Evolutionary conservation across 2,797 vertebrate genomes (phyloP).

Genomic region (Stomatorhinus walkeri): DNA sequence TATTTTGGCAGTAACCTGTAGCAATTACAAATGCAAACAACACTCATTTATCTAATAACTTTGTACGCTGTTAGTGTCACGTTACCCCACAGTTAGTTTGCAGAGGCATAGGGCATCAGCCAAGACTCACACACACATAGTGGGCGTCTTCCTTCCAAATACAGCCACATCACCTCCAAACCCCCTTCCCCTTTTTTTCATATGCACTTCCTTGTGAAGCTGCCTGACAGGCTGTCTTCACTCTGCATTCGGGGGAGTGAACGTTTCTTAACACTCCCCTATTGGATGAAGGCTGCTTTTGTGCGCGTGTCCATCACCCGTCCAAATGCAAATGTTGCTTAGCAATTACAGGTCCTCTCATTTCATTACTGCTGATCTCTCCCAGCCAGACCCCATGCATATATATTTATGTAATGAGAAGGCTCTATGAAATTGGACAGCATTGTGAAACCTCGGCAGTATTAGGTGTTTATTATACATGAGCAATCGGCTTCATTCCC

Average conservation of each 20-base stretch:
- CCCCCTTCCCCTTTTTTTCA: not conserved
- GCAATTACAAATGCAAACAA: not conserved
- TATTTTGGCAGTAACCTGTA: not conserved
- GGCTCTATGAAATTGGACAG: not conserved
- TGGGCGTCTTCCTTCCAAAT: not conserved
- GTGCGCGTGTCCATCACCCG: not conserved
- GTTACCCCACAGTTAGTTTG: not conserved
- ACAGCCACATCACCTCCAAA: not conserved
- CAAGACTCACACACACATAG: not conserved
- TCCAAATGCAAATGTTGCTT: not conserved
- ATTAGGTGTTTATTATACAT: conserved; percentile 1
- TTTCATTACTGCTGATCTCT: conserved; percentile 3
- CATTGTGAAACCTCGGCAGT: not conserved
- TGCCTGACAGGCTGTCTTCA: not conserved
- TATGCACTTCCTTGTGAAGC: not conserved
- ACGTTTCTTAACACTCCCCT: not conserved
- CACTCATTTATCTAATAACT: not conserved
- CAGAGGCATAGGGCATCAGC: not conserved
- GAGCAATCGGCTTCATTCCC: not conserved
- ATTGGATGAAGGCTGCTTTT: not conserved
- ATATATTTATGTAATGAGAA: not conserved
- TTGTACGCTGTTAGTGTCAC: not conserved
- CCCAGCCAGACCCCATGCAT: not conserved
- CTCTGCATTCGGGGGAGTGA: not conserved
- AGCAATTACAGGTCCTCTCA: not conserved